A percentile compares a stretch with the other conserved stretches of the same genome.
Conservation (phyloP, 2,113 vertebrate species). For the Junco hyemalis region DNA sequence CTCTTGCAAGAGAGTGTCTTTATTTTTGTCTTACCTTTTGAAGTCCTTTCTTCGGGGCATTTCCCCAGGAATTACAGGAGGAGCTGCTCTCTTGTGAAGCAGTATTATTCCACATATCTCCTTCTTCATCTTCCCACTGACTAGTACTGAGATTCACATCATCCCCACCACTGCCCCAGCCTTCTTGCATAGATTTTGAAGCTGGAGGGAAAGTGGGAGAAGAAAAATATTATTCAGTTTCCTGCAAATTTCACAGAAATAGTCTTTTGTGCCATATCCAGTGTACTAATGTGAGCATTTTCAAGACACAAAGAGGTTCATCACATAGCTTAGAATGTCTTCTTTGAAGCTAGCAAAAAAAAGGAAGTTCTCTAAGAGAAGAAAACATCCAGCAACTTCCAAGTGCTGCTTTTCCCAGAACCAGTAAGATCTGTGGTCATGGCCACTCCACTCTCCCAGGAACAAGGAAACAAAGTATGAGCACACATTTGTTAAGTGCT, state of each 20-base stretch:
- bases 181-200: constrained; percentile 98
- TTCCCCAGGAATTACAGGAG: constrained; percentile 93
- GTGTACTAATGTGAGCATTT: background rate
- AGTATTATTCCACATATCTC: constrained; percentile 93
- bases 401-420: background rate
- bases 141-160: constrained; percentile 83
- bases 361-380: background rate
- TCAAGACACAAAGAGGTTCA: background rate
- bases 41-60: constrained; percentile 87
- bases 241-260: background rate
- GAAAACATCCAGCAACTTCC: background rate
- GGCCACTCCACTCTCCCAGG: background rate
- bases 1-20: background rate
- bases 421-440: background rate
- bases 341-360: background rate
- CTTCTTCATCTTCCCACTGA: constrained; percentile 94
- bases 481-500: background rate
- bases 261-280: background rate
- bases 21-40: constrained; percentile 81
- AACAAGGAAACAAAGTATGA: background rate
- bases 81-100: constrained; percentile 91
- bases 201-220: constrained; percentile 70
- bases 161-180: constrained; percentile 92
- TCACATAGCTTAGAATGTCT: background rate
- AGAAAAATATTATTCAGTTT: background rate